Conservation (phyloP, 2,797 vertebrate species). For the Zalophus californianus region DNA sequence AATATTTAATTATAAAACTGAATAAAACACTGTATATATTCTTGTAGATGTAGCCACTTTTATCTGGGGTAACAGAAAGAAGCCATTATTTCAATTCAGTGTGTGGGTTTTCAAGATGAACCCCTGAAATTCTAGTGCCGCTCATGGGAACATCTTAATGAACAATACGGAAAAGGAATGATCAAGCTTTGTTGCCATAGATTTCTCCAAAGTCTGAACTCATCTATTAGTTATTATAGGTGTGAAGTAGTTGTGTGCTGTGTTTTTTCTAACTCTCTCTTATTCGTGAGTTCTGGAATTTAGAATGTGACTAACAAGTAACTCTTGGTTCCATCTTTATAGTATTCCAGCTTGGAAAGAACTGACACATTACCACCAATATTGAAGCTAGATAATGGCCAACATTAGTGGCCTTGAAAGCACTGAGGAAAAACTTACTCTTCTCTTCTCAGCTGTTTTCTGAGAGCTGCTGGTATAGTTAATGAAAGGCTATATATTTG, state of each 20-base stretch:
- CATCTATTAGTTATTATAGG: conserved; percentile 13
- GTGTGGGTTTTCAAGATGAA: background rate
- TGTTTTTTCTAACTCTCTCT: conserved; percentile 5
- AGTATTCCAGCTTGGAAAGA: background rate
- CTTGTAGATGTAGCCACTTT: background rate
- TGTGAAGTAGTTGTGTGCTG: background rate
- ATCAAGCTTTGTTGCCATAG: background rate
- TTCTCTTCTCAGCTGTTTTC: background rate
- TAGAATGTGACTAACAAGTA: background rate
- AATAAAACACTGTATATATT: background rate
- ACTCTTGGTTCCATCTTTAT: background rate
- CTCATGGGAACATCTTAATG: background rate
- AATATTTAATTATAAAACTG: conserved; percentile 30
- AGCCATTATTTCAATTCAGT: background rate
- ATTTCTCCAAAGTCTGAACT: background rate
- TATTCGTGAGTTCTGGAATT: conserved; percentile 24
- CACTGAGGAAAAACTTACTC: background rate
- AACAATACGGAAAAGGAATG: conserved; percentile 32
- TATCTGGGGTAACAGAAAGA: conserved; percentile 17
- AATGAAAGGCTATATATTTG: background rate
- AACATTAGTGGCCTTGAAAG: background rate
- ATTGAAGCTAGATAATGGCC: background rate
- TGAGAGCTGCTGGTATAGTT: background rate
- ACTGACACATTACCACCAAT: background rate
- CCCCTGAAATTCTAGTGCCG: conserved; percentile 12